Evolutionary conservation across 2,797 vertebrate genomes (phyloP), one percentile per base, ranked within the genome.

Genomic region (Phrynocephalus guinanensis): DNA sequence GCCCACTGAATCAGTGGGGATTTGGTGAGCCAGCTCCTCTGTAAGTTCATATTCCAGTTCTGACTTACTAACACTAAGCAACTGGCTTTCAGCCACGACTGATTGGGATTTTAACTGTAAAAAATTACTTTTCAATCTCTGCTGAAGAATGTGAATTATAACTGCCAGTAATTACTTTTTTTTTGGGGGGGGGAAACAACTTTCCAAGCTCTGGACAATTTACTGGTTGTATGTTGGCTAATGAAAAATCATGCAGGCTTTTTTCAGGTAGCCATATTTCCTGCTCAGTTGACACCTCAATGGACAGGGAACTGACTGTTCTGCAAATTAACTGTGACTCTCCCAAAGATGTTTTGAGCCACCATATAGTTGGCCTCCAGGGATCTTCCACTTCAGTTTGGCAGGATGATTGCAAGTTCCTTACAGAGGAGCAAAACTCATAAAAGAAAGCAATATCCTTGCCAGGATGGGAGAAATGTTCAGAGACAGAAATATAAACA

Each of bases 371-470:
- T 28, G 30, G 71, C 63, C 82, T 1, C 30, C 6, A 24, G 1
- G 79, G 33, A 0, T 10, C 77, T 3, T 15, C 60, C 60, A 1
- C 4, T 89, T 71, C 75, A 70, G 3, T 79, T 30, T 76, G 48
- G 63, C 72, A 70, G 8, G 76, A 68, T 76, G 66, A 88, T 52
- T 24, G n/a, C 18, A 85, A 75, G 15, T 72, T 84, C 33, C 48
- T 87, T 11, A 56, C 67, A 82, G 50, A 26, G 70, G 28, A 84
- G 84, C 83, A 79, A 88, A 48, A 68, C 50, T 70, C 79, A 77
- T 84, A 60, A 90, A 89, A 87, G 66, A 2, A 63, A 84, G n/a
- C 44, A 85, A 4, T n/a, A 88, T 90, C 84, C 66, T 78, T 76
- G 60, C 71, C 75, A 63, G 5, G 20, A 30, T 78, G 80, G 50